A percentile compares a stretch with the other conserved stretches of the same genome.
These are phyloP conservation scores for Eidolon helvum DNA, from an alignment of 2,113 vertebrate genomes.

Conservation along the genomic window DNA sequence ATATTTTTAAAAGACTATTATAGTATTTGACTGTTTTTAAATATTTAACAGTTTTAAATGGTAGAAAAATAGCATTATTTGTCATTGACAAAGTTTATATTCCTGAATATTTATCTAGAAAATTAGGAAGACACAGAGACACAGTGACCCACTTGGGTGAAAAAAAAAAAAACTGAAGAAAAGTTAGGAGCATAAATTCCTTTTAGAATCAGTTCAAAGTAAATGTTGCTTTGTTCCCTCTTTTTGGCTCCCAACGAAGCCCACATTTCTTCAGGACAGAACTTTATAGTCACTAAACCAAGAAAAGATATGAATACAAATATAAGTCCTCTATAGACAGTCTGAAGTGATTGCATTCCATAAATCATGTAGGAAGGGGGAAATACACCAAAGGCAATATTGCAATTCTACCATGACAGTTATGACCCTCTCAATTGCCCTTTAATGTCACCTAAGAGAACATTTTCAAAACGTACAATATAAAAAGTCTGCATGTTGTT, in stretches of 20 bases:
- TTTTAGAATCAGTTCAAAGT: conserved; percentile 32
- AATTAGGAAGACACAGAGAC: background rate
- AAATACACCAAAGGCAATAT: background rate
- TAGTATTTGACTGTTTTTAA: background rate
- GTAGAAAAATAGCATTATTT: background rate
- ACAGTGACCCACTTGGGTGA: background rate
- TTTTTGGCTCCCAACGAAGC: background rate
- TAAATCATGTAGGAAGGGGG: background rate
- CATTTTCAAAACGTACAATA: background rate
- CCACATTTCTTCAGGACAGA: background rate
- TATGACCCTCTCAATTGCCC: background rate
- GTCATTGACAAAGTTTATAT: background rate
- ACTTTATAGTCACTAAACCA: background rate
- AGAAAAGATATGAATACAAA: conserved; percentile 43
- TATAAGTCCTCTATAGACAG: background rate
- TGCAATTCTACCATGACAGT: background rate
- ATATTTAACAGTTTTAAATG: background rate
- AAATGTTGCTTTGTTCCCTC: background rate
- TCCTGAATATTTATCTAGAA: background rate
- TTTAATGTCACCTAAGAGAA: background rate
- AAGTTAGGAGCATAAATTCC: background rate
- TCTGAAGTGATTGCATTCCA: background rate
- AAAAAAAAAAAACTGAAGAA: background rate
- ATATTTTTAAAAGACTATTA: background rate
- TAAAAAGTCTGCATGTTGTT: background rate